Percentiles rank a stretch among this genome's conserved stretches.
Evolutionary conservation across 2,888 invertebrate species (phyloP).

Genomic region (Acronicta psi): DNA sequence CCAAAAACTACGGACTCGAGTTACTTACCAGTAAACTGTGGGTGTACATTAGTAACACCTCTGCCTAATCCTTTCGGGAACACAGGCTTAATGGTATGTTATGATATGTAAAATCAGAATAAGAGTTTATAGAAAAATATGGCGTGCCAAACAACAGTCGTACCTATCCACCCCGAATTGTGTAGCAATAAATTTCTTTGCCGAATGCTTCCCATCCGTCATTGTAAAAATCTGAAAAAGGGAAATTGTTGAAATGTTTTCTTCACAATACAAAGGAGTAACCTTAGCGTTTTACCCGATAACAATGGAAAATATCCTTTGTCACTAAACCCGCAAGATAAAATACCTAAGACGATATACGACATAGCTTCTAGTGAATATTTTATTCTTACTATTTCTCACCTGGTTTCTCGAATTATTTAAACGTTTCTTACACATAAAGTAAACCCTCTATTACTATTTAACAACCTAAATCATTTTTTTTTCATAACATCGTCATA

Average conservation of each 20-base stretch:
- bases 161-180: constrained; percentile 55
- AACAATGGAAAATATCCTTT: constrained; percentile 63
- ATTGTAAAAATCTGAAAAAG: constrained; percentile 52
- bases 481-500: no score
- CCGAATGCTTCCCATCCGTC: constrained; percentile 54
- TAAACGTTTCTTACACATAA: not conserved
- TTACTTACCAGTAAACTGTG: no score
- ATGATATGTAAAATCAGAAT: no score
- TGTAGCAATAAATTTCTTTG: constrained; percentile 59
- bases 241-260: constrained; percentile 64
- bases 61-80: no score
- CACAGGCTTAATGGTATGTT: no score
- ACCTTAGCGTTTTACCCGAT: constrained; percentile 56
- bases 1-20: no score
- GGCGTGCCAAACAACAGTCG: constrained; percentile 39
- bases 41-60: no score
- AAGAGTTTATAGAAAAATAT: constrained; percentile 24
- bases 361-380: constrained; percentile 13
- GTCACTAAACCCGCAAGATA: constrained; percentile 54
- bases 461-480: not conserved
- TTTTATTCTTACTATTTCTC: constrained; percentile 4
- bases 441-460: not conserved
- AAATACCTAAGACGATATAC: constrained; percentile 24
- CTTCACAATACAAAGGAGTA: constrained; percentile 59
- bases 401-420: not conserved